Evolutionary conservation across 2,888 invertebrate species (phyloP), one percentile per base, ranked within the genome.

Genomic region (Osedax frankpressi): DNA sequence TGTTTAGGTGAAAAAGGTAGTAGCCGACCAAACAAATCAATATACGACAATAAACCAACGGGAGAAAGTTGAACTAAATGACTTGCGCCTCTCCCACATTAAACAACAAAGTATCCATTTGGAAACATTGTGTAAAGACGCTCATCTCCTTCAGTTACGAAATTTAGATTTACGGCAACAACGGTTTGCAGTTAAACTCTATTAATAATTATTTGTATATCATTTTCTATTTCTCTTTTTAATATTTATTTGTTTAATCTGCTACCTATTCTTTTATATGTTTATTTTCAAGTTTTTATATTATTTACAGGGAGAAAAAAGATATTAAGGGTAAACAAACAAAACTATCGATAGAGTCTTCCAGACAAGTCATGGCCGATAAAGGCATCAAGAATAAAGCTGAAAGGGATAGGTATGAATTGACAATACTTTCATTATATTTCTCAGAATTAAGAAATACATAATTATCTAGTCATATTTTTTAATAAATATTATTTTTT

Each of bases 341-440:
- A 2, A 95, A 94, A 86, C 89, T 92, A 80, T 95, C 95, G 71
- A 93, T 98, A 79, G 98, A 98, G 84, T 95, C 96, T 26, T 92
- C 92, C 82, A 93, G 93, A 86, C 93, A 93, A 83, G 94, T 98
- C 68, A 90, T 91, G 82, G 92, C 92, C 84, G 98, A 99, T 85
- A 97, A 97, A 86, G 92, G 92, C 0, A 87, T 98, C 74, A 88
- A 95, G 85, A 96, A 95, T 74, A 94, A 97, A 81, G 94, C 93
- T 76, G 98, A 98, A 84, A 92, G 94, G 80, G 98, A 98, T 83
- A 89, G 87, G 82, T n/a, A n/a, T n/a, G n/a, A n/a, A n/a, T n/a
- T n/a, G n/a, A n/a, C n/a, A n/a, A n/a, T n/a, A n/a, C n/a, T n/a
- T n/a, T n/a, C n/a, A n/a, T n/a, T n/a, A n/a, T n/a, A n/a, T n/a